Base-by-base conservation (phyloP, 2,113 vertebrate genomes). In the Cromileptes altivelis region DNA sequence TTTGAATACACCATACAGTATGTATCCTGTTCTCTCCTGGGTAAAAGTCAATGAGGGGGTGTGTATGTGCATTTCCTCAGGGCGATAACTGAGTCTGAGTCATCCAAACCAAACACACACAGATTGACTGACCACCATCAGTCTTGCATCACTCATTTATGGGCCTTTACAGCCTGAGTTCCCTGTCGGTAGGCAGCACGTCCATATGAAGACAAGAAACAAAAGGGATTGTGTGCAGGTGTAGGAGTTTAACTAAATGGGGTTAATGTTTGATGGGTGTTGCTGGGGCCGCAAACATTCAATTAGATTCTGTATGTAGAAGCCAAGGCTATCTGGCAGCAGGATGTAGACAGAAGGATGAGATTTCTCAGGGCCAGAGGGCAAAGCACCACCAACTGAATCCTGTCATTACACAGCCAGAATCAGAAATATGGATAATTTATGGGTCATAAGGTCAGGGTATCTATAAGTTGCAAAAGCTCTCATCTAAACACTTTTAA, bases 281-380 rank as follows among this genome's bases (percentile, higher is more conserved):
- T 37, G 6, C 67, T n/a, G 12, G 6, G 30, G 19, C 21, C 19
- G 17, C 69, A 42, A 56, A 70, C 30, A n/a, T 37, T 70, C 56
- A 70, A 69, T 72, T 75, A 61, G 6, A 52, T 57, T 47, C 27
- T 53, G 68, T 27, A 30, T 52, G 76, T 57, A 69, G 75, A 80
- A 83, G 71, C 61, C 55, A 47, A 86, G 30, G 70, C 57, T 68
- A 78, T 69, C 25, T 71, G 70, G 57, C 50, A 67, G 80, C n/a
- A 80, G 61, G 72, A 80, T 45, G 25, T 40, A 56, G 19, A 80
- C 25, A 57, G 45, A 33, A 52, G 57, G 57, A 78, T 74, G 37
- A 73, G n/a, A 30, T 30, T 58, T 76, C 14, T 60, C 11, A 53
- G 30, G 78, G 49, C 69, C 56, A 78, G 49, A 74, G 74, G 55